phyloP scores from a whole-genome alignment of 2,888 invertebrate species.

The Lasius platythorax region DNA sequence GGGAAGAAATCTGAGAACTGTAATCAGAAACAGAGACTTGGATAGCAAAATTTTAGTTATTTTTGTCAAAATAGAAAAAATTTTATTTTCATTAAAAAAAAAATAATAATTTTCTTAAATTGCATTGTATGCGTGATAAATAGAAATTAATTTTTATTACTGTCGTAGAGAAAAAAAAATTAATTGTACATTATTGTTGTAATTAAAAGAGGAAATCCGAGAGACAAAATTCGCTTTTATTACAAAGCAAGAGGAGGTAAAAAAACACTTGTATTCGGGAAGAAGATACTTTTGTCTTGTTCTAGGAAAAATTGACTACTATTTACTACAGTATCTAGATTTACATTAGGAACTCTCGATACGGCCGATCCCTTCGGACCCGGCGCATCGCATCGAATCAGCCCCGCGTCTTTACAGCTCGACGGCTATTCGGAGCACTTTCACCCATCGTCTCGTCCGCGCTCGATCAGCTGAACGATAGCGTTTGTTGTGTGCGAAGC shows the following conservation, averaged over 20 bases:
- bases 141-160: background rate
- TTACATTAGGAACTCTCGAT: slow-evolving; percentile 69
- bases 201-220: background rate
- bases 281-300: background rate
- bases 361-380: slow-evolving; percentile 34
- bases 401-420: slow-evolving; percentile 62
- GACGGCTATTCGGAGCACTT: slow-evolving; percentile 71
- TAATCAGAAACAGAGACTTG: background rate
- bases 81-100: background rate
- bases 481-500: background rate
- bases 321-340: slow-evolving; percentile 36
- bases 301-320: slow-evolving; percentile 40
- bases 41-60: background rate
- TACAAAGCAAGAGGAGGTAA: background rate
- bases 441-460: slow-evolving; percentile 69
- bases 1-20: background rate
- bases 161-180: background rate
- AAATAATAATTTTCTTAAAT: background rate
- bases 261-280: background rate
- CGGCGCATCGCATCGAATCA: slow-evolving; percentile 64
- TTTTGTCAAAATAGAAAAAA: background rate
- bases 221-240: background rate
- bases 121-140: background rate
- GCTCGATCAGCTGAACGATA: slow-evolving; percentile 40
- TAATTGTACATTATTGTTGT: background rate